phyloP scores from a whole-genome alignment of 2,113 vertebrate genomes.

The Athene noctua region DNA sequence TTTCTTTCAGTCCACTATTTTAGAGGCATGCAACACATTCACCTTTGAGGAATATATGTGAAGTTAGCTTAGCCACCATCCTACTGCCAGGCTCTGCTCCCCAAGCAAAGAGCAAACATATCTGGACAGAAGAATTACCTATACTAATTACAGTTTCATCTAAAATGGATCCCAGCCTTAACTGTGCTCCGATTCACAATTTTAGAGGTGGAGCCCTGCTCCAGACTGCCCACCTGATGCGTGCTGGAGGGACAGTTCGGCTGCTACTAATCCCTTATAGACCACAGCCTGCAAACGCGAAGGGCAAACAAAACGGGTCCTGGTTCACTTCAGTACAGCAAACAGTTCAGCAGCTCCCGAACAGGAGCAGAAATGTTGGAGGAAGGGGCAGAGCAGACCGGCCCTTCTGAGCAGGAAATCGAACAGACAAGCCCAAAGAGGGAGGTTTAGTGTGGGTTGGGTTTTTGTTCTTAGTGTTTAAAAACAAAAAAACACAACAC shows the following conservation, averaged over 20 bases:
- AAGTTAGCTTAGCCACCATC: not conserved
- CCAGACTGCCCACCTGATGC: not conserved
- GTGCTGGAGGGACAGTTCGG: rapidly evolving
- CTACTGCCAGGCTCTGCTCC: not conserved
- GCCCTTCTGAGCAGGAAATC: constrained; percentile 14
- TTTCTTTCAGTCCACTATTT: not conserved
- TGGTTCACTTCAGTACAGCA: not conserved
- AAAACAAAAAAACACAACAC: too few relatives aligned
- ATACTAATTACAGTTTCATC: not conserved
- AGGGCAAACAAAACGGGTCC: not conserved
- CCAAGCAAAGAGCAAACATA: not conserved
- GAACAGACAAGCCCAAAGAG: not conserved
- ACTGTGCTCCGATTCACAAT: not conserved
- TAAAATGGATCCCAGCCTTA: not conserved
- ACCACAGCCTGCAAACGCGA: not conserved
- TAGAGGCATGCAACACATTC: not conserved
- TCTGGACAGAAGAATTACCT: not conserved
- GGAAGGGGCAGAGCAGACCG: constrained; percentile 1
- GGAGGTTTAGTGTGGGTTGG: not conserved
- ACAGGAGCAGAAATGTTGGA: not conserved
- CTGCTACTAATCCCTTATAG: not conserved
- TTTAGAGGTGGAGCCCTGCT: not conserved
- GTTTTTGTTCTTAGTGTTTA: not conserved
- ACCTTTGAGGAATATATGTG: not conserved
- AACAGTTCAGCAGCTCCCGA: not conserved